Conservation (phyloP, 2,888 invertebrate genomes). For the Tineola bisselliella region DNA sequence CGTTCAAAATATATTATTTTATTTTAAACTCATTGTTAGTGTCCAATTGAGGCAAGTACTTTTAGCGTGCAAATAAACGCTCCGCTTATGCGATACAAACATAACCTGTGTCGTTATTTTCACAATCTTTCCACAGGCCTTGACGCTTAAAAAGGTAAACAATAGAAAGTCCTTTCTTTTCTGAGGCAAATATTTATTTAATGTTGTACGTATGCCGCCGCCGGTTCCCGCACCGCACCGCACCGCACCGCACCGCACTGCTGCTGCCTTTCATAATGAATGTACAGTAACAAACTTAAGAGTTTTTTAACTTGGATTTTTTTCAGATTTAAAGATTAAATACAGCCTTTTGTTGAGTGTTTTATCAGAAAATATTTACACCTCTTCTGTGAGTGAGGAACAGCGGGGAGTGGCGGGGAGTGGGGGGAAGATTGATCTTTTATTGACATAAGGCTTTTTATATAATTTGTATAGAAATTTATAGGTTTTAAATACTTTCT, state of each 20-base stretch:
- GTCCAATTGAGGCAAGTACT: too few relatives aligned
- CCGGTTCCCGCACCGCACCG: neutral
- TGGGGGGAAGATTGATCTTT: neutral
- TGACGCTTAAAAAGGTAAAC: conserved; percentile 25
- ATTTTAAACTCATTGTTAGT: neutral
- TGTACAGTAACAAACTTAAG: neutral
- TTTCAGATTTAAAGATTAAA: conserved; percentile 4
- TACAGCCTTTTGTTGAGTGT: neutral
- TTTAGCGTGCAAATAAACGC: neutral
- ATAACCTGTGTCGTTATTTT: conserved; percentile 17
- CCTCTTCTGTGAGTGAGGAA: neutral
- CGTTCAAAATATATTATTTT: too few relatives aligned
- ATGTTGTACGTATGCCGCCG: conserved; percentile 12
- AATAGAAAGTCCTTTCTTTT: conserved; percentile 24
- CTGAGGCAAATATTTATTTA: conserved; percentile 22
- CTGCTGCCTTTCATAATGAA: neutral
- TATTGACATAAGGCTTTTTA: neutral
- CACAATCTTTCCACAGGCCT: conserved; percentile 25
- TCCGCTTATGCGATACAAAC: neutral
- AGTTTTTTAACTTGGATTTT: neutral
- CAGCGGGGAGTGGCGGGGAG: neutral
- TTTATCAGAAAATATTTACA: neutral
- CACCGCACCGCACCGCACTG: neutral
- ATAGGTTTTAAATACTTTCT: neutral
- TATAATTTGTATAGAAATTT: neutral